Conservation (phyloP, 2,797 vertebrate genomes). For the Epinephelus malabaricus region DNA sequence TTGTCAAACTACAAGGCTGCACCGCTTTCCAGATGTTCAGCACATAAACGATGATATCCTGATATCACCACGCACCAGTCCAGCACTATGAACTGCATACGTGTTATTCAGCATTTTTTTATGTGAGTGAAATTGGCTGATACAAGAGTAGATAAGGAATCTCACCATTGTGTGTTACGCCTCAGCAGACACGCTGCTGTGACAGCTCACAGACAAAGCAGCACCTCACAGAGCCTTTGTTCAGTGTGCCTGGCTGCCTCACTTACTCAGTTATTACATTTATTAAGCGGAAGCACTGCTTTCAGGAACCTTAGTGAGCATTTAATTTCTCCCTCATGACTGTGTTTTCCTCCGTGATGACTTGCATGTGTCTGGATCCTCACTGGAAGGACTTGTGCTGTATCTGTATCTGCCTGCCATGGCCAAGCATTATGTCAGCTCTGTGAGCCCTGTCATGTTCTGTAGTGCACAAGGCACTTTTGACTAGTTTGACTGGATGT, state of each 20-base stretch:
- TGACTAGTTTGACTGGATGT: conserved; percentile 30
- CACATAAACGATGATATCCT: neutral
- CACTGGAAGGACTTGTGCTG: conserved; percentile 32
- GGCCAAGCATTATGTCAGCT: conserved; percentile 37
- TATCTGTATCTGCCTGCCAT: conserved; percentile 33
- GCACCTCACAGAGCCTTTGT: conserved; percentile 50
- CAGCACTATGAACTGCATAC: neutral
- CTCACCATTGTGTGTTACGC: conserved; percentile 46
- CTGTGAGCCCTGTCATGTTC: conserved; percentile 37
- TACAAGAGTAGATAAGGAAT: conserved; percentile 12
- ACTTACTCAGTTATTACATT: conserved; percentile 70
- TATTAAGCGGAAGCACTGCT: conserved; percentile 69
- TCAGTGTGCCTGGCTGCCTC: conserved; percentile 63
- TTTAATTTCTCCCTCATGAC: conserved; percentile 79
- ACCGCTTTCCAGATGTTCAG: conserved; percentile 15
- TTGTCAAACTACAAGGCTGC: conserved; percentile 42
- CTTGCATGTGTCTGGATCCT: conserved; percentile 63
- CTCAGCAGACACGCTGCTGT: conserved; percentile 34
- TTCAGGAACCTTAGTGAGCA: conserved; percentile 59
- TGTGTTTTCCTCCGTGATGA: conserved; percentile 70
- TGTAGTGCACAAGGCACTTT: conserved; percentile 13
- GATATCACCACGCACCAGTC: neutral
- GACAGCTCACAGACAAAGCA: conserved; percentile 58
- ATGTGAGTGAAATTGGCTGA: conserved; percentile 16
- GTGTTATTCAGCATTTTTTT: neutral